Evolutionary conservation across 2,113 vertebrate genomes (phyloP).

Genomic region (Redunca redunca): DNA sequence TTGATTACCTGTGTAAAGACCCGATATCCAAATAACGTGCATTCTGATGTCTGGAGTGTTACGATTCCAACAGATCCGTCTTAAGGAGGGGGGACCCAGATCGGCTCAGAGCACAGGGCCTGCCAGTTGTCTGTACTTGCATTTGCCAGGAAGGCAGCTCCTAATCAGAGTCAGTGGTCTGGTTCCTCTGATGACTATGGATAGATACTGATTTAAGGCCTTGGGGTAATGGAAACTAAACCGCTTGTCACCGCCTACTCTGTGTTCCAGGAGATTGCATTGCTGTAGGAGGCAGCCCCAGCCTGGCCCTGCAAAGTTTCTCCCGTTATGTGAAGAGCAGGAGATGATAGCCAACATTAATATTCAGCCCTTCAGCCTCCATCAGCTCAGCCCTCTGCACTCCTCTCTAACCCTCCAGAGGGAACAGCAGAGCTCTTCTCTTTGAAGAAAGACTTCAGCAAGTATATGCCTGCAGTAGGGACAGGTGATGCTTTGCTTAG

Average conservation of each 20-base stretch:
- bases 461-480: background rate
- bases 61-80: background rate
- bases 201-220: slow-evolving; percentile 68
- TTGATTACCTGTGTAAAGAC: background rate
- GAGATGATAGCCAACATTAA: slow-evolving; percentile 69
- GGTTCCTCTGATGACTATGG: background rate
- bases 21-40: background rate
- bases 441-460: background rate
- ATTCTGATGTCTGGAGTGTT: background rate
- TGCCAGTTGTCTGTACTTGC: rapidly evolving
- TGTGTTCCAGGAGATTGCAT: slow-evolving; percentile 60
- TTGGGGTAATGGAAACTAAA: slow-evolving; percentile 61
- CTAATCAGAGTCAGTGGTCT: background rate
- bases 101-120: background rate
- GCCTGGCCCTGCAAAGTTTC: slow-evolving; percentile 49
- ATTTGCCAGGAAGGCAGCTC: background rate
- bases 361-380: slow-evolving; percentile 63
- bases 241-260: slow-evolving; percentile 56
- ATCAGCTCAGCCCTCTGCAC: background rate
- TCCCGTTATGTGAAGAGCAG: slow-evolving; percentile 67
- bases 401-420: slow-evolving; percentile 30
- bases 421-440: background rate
- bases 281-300: slow-evolving; percentile 44
- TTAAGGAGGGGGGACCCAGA: rapidly evolving
- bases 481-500: background rate